A percentile compares a stretch with the other conserved stretches of the same genome.
Evolutionary conservation across 1,140 invertebrate species (phyloP).

Genomic region (Euura lappo): DNA sequence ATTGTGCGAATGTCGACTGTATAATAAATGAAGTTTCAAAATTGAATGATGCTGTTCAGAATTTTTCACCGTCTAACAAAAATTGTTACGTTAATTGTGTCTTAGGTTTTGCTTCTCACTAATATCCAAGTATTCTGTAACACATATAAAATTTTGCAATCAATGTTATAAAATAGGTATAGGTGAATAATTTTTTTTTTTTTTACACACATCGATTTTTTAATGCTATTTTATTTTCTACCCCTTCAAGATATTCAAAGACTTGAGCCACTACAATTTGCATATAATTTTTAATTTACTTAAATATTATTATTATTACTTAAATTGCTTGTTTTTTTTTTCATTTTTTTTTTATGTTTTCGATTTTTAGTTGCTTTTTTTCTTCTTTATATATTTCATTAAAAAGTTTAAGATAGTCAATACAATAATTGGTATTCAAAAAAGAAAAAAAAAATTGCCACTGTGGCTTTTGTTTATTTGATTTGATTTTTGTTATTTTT

Average conservation of each 20-base stretch:
- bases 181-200: too few species aligned
- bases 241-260: constrained; percentile 51
- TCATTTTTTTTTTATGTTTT: not conserved
- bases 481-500: not conserved
- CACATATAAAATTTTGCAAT: too few species aligned
- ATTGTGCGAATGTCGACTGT: too few species aligned
- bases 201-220: constrained; percentile 34
- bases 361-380: not conserved
- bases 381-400: not conserved
- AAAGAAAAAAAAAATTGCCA: not conserved
- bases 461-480: not conserved
- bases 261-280: constrained; percentile 54
- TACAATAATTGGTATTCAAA: not conserved
- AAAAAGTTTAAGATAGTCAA: not conserved
- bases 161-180: too few species aligned
- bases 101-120: not conserved
- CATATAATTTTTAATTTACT: constrained; percentile 47
- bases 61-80: too few species aligned
- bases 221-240: constrained; percentile 54
- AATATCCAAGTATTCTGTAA: too few species aligned
- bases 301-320: constrained; percentile 39
- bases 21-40: too few species aligned
- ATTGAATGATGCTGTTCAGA: too few species aligned
- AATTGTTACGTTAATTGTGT: not conserved
- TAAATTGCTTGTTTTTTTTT: constrained; percentile 28